Evolutionary conservation across 2,797 vertebrate genomes (phyloP), one percentile per base, ranked within the genome.

Genomic region (Sebastes minor): DNA sequence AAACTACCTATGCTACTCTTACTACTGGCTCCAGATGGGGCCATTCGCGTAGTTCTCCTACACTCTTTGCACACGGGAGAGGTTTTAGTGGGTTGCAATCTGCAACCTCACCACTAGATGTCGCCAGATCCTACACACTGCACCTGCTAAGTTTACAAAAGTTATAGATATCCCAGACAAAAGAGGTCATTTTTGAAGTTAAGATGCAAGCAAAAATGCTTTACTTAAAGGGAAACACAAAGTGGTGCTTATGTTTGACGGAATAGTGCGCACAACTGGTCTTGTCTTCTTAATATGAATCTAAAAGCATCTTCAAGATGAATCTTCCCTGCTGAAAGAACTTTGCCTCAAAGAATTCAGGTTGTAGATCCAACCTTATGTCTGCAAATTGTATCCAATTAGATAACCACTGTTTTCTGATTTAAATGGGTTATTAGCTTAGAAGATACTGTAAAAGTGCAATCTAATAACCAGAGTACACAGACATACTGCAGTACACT

Each of bases 401-500:
- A 60, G 18, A 28, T 52, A 14, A 22, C 13, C 22, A 20, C 8
- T n/a, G 16, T 7, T 70, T 35, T 74, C 14, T 71, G 23, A 74
- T 60, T 73, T 55, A 28, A 66, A 46, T 22, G 22, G 38, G 35
- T 65, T 74, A 60, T 60, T 35, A 6, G 22, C 14, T 56, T 11
- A 32, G 25, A 78, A n/a, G n/a, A 28, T 70, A 56, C 65, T 35
- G 27, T 61, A n/a, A 69, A 65, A 25, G 22, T 55, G 13, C 27
- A 63, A 6, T 56, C 28, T 56, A 20, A 23, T 63, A 59, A 49
- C n/a, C 5, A 2, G 8, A 73, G 32, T 38, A 42, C 11, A 76
- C 23, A 61, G 22, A 59, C 81, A 11, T 56, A 33, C 70, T 82
- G 84, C 82, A 83, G 80, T 55, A 76, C 67, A 66, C 68, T 20